These are phyloP conservation scores for Drosophila austrosaltans DNA, from an alignment of 2,888 invertebrate species.

Conservation along the genomic window DNA sequence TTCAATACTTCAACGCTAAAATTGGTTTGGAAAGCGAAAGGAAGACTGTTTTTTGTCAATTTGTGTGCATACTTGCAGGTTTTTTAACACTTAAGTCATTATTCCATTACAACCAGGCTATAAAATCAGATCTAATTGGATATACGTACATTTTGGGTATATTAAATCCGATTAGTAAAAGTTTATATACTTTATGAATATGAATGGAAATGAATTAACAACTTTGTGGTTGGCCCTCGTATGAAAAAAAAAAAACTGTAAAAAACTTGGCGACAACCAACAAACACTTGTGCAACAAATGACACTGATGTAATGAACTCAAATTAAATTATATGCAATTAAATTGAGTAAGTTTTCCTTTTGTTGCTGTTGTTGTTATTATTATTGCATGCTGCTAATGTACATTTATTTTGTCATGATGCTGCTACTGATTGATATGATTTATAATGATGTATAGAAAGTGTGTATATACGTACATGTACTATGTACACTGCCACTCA, in stretches of 20 bases:
- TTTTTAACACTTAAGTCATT: no score
- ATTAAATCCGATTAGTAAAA: no score
- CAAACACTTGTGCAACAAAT: constrained; percentile 6
- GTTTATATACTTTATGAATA: no score
- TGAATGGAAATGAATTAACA: neutral
- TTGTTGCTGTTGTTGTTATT: neutral
- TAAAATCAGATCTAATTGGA: no score
- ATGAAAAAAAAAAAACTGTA: neutral
- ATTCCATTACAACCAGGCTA: no score
- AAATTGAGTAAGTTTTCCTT: constrained; percentile 11
- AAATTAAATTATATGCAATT: constrained; percentile 13
- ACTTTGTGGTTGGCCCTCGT: neutral
- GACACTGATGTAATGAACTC: constrained; percentile 10
- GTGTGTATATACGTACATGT: neutral
- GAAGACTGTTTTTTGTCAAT: no score
- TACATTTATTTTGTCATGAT: constrained; percentile 9
- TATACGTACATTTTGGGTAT: no score
- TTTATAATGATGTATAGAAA: neutral
- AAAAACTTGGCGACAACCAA: neutral
- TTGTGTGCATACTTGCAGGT: no score
- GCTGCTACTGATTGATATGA: neutral
- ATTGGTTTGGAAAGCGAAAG: no score
- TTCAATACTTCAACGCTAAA: no score
- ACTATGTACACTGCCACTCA: no score
- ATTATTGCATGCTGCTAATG: constrained; percentile 6